A percentile compares a stretch with the other conserved stretches of the same genome.
These are phyloP conservation scores for Uria lomvia DNA, from an alignment of 2,113 vertebrate species.

Conservation along the genomic window DNA sequence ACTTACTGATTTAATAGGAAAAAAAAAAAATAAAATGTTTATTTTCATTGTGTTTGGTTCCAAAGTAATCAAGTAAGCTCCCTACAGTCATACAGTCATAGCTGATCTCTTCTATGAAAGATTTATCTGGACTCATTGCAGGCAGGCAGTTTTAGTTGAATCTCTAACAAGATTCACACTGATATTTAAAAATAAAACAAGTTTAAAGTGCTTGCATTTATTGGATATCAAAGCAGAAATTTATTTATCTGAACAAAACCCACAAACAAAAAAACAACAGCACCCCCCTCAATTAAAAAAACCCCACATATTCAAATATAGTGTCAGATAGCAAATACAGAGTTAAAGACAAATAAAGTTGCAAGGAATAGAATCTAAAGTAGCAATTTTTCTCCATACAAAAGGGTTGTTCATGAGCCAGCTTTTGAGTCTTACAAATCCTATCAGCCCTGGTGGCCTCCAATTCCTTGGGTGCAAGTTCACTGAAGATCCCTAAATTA, in stretches of 20 bases:
- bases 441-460: neutral
- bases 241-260: neutral
- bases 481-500: neutral
- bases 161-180: neutral
- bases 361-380: neutral
- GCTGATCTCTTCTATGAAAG: slow-evolving; percentile 5
- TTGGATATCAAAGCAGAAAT: neutral
- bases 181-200: neutral
- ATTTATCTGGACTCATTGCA: neutral
- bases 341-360: neutral
- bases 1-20: neutral
- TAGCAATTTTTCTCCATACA: neutral
- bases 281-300: neutral
- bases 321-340: neutral
- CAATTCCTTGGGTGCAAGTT: neutral
- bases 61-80: neutral
- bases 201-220: neutral
- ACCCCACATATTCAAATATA: neutral
- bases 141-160: neutral
- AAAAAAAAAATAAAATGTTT: neutral
- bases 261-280: neutral
- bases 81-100: neutral
- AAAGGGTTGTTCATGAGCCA: neutral
- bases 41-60: neutral
- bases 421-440: neutral